A percentile compares a stretch with the other conserved stretches of the same genome.
Conservation (phyloP, 2,888 invertebrate genomes). For the Caenorhabditis zanzibari region DNA sequence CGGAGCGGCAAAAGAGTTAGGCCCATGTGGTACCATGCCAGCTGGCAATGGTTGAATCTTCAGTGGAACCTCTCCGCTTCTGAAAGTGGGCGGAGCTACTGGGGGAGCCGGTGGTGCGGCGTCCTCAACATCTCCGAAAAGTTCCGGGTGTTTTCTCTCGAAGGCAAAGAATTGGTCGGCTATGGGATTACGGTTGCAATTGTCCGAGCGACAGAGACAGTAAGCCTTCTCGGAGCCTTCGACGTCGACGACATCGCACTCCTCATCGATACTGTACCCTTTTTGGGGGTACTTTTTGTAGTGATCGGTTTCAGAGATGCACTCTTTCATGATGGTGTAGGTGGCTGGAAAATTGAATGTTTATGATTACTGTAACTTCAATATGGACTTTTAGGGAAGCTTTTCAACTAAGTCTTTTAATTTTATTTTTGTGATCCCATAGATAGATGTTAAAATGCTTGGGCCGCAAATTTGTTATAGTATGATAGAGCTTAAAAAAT, state of each 20-base stretch:
- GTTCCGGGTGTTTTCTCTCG: slow-evolving; percentile 78
- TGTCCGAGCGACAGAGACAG: slow-evolving; percentile 73
- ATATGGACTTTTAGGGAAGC: too few relatives aligned
- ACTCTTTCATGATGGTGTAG: slow-evolving; percentile 81
- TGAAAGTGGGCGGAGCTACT: slow-evolving; percentile 29
- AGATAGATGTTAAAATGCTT: too few relatives aligned
- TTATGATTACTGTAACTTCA: background rate
- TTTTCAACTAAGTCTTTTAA: too few relatives aligned
- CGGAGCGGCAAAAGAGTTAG: slow-evolving; percentile 65
- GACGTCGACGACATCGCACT: slow-evolving; percentile 78
- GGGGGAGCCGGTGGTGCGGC: slow-evolving; percentile 48
- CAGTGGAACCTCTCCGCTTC: slow-evolving; percentile 44
- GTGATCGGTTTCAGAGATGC: slow-evolving; percentile 80
- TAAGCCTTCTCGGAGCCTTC: slow-evolving; percentile 77
- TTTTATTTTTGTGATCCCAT: too few relatives aligned
- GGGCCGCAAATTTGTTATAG: too few relatives aligned
- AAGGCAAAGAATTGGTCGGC: slow-evolving; percentile 80
- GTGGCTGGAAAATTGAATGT: slow-evolving; percentile 70
- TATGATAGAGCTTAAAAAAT: too few relatives aligned
- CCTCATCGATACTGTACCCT: slow-evolving; percentile 76
- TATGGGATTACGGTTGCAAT: slow-evolving; percentile 77
- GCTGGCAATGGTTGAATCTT: slow-evolving; percentile 59
- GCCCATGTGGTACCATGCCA: slow-evolving; percentile 3
- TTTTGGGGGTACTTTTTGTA: slow-evolving; percentile 77
- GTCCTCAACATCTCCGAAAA: slow-evolving; percentile 70